A percentile compares a stretch with the other conserved stretches of the same genome.
Evolutionary conservation across 1,140 invertebrate species (phyloP).

Genomic region (Ditylenchus dipsaci): DNA sequence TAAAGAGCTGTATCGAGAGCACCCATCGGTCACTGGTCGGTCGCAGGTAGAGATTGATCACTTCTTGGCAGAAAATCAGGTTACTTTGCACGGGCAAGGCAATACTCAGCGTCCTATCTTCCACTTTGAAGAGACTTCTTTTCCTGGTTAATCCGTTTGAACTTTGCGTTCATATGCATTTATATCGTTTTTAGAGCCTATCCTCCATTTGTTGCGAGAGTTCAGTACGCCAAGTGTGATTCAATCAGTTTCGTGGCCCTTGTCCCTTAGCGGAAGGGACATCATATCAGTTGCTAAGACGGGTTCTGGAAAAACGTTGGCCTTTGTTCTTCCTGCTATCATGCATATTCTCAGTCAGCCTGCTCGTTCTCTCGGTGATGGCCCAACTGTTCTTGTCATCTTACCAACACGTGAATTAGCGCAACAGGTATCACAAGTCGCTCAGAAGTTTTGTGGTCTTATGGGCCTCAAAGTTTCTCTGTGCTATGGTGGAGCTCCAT

Average conservation of each 20-base stretch:
- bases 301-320: conserved; percentile 65
- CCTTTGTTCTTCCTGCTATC: conserved; percentile 62
- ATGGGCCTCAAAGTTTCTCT: conserved; percentile 82
- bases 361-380: conserved; percentile 36
- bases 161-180: not conserved
- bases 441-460: conserved; percentile 77
- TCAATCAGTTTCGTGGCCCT: conserved; percentile 60
- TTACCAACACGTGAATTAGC: conserved; percentile 90
- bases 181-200: conserved; percentile 26
- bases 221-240: conserved; percentile 58
- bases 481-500: conserved; percentile 76
- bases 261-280: conserved; percentile 62
- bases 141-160: conserved; percentile 15
- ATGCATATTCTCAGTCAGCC: conserved; percentile 87
- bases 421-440: conserved; percentile 89
- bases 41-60: conserved; percentile 43
- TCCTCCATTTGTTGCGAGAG: conserved; percentile 31
- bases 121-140: conserved; percentile 46
- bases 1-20: conserved; percentile 50
- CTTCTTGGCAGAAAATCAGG: conserved; percentile 47
- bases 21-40: conserved; percentile 39
- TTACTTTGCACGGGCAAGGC: conserved; percentile 41
- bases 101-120: conserved; percentile 49
- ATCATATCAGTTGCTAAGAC: conserved; percentile 64
- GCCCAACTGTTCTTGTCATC: conserved; percentile 67